These are phyloP conservation scores for Poeciliopsis prolifica DNA, from an alignment of 2,113 vertebrate species.

Conservation along the genomic window DNA sequence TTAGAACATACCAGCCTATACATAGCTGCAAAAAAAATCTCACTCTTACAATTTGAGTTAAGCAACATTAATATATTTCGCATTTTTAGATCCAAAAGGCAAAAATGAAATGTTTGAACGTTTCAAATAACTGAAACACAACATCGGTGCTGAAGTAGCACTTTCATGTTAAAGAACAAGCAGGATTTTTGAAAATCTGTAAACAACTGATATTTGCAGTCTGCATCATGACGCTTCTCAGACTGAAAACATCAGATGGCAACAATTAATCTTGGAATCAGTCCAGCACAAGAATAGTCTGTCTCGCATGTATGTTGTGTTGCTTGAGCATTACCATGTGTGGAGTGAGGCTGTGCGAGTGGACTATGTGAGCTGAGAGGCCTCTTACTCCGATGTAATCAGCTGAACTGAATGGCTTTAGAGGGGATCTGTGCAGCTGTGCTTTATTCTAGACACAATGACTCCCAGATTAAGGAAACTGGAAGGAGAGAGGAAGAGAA, in stretches of 20 bases:
- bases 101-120: neutral
- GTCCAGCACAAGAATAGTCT: constrained; percentile 48
- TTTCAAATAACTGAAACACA: neutral
- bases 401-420: constrained; percentile 71
- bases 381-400: constrained; percentile 67
- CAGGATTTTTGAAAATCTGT: neutral
- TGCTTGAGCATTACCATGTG: constrained; percentile 49
- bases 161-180: neutral
- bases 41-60: constrained; percentile 5
- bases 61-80: constrained; percentile 26
- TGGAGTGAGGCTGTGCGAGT: constrained; percentile 47
- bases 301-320: constrained; percentile 46
- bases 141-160: neutral
- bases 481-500: constrained; percentile 44
- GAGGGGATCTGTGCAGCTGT: constrained; percentile 75
- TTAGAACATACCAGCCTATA: too few species aligned
- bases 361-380: constrained; percentile 46
- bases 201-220: constrained; percentile 8
- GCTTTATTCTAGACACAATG: constrained; percentile 80
- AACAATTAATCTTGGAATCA: constrained; percentile 57
- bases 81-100: too few species aligned
- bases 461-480: constrained; percentile 77
- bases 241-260: constrained; percentile 52
- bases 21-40: too few species aligned
- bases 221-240: constrained; percentile 15